Percentiles rank a stretch among this genome's conserved stretches.
Conservation (phyloP, 2,888 invertebrate species). For the Spodoptera picta region DNA sequence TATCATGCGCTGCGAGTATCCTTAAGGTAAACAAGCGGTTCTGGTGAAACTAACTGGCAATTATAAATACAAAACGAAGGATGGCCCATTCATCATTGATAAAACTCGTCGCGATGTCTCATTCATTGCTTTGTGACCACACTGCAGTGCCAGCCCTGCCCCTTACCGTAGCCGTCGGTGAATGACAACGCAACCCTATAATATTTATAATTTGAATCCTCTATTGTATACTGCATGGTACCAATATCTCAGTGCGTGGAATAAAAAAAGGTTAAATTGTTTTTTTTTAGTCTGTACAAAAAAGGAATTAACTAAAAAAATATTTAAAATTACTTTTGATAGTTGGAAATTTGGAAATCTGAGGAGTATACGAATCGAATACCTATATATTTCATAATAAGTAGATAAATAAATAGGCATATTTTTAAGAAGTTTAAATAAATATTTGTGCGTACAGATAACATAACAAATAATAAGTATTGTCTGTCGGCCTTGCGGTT, state of each 20-base stretch:
- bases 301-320: no score
- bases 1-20: conserved; percentile 7
- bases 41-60: conserved; percentile 38
- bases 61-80: conserved; percentile 51
- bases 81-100: conserved; percentile 77
- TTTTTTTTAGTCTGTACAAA: no score
- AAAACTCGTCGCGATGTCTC: conserved; percentile 78
- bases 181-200: conserved; percentile 6
- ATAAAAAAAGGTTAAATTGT: not conserved
- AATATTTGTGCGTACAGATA: no score
- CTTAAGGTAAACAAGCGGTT: conserved; percentile 15
- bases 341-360: no score
- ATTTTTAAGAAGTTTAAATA: no score
- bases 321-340: no score
- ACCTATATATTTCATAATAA: no score
- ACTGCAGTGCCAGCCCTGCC: conserved; percentile 14
- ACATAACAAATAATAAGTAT: no score
- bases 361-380: no score
- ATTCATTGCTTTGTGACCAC: conserved; percentile 64
- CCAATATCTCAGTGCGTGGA: not conserved
- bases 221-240: conserved; percentile 6
- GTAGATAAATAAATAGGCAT: no score
- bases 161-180: conserved; percentile 3
- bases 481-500: no score
- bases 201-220: conserved; percentile 7